Conservation (phyloP, 2,113 vertebrate genomes). For the Seriola dumerili region DNA sequence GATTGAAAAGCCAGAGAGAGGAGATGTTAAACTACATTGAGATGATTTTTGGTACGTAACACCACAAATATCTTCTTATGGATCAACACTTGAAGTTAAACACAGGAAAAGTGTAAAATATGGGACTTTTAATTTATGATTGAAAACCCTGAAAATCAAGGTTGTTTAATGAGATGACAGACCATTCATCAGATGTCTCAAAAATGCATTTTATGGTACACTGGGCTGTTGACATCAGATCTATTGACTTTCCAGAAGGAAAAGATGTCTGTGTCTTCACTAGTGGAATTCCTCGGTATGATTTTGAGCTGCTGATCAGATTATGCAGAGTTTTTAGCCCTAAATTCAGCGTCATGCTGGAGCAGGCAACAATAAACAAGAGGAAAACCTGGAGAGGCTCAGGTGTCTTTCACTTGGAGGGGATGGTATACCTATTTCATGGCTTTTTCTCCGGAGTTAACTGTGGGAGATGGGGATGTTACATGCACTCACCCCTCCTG, state of each 20-base stretch:
- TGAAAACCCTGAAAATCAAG: not conserved
- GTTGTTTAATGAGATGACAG: not conserved
- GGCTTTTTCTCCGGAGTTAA: conserved; percentile 43
- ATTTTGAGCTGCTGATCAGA: conserved; percentile 34
- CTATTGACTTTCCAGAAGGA: not conserved
- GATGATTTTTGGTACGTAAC: too few species aligned
- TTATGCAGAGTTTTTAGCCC: conserved; percentile 15
- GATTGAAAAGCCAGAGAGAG: too few species aligned
- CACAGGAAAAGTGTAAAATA: too few species aligned
- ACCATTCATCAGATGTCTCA: not conserved
- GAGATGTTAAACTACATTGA: too few species aligned
- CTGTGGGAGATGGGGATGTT: conserved; percentile 36
- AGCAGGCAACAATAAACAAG: conserved; percentile 36
- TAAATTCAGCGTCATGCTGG: conserved; percentile 32
- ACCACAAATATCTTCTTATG: too few species aligned
- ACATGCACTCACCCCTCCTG: conserved; percentile 26
- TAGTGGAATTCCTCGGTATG: not conserved
- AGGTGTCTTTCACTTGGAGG: conserved; percentile 38
- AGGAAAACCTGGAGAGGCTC: conserved; percentile 3
- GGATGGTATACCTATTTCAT: conserved; percentile 38
- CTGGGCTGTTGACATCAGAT: conserved; percentile 2
- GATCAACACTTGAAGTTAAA: too few species aligned
- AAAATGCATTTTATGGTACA: conserved; percentile 11
- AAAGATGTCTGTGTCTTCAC: conserved; percentile 25
- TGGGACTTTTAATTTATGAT: not conserved